Base-by-base conservation (phyloP, 1,140 invertebrate species). In the Doryteuthis pealeii region DNA sequence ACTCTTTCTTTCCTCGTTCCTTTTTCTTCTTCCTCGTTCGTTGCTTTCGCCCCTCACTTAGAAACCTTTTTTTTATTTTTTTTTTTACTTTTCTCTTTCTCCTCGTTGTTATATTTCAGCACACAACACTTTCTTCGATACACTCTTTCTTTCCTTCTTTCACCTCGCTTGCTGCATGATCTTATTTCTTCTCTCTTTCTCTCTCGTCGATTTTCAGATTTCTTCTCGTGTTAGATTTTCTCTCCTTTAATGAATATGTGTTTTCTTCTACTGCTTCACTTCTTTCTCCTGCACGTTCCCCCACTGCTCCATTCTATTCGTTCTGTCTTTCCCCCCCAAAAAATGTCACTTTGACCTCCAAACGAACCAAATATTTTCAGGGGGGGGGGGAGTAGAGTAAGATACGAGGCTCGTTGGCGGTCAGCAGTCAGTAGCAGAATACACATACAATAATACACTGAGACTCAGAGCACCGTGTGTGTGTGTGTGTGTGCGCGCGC, bases 281-380 rank as follows among this genome's bases (percentile, higher is more conserved):
- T 62, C 22, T 62, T n/a, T 62, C 18, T 62, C 10, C 18, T 62
- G 18, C 10, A 62, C 54, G 26, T 62, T 22, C 54, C 26, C 54
- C 54, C 54, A 5, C 18, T 62, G 54, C 18, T 62, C 54, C 18
- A n/a, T 62, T 62, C 45, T 49, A 22, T 49, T 49, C 45, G 12
- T 49, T 49, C 54, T n/a, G 54, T 40, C 35, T 40, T 10, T 10
- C 35, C 35, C 35, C 35, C 35, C 35, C 35, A 5, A 40, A 40
- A 40, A 40, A 40, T 40, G 54, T 62, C 54, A 62, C 54, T 62
- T 62, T 62, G 54, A 62, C 54, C 54, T 62, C 54, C 3, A 62
- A 62, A 62, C 18, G 54, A 62, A 62, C 54, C 18, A 62, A 62
- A 62, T 62, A 62, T 62, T 62, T 62, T 62, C 22, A 62, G 26